phyloP scores from a whole-genome alignment of 2,113 vertebrate genomes.

The Tamias sibiricus region DNA sequence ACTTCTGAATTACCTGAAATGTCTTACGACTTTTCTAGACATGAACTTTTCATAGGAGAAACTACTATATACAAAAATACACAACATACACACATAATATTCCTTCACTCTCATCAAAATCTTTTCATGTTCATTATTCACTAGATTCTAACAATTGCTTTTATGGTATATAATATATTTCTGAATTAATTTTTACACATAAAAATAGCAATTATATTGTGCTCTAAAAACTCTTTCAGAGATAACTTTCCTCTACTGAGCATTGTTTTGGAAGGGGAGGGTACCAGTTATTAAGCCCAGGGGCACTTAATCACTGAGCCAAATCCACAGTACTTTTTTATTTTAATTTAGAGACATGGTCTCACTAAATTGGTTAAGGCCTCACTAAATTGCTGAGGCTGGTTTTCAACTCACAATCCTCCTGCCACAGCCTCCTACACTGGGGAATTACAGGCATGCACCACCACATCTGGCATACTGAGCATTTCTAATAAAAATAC shows the following conservation, averaged over 20 bases:
- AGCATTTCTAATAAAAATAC: not conserved
- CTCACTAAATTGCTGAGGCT: too few relatives aligned
- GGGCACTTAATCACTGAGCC: too few relatives aligned
- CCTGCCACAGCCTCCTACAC: too few relatives aligned
- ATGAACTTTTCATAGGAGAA: not conserved
- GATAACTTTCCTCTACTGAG: not conserved
- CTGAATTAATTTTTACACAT: not conserved
- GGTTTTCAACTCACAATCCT: too few relatives aligned
- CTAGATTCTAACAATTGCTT: not conserved
- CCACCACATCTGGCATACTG: too few relatives aligned
- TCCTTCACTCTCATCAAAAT: not conserved
- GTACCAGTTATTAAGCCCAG: too few relatives aligned
- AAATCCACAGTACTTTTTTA: too few relatives aligned
- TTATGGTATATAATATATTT: not conserved
- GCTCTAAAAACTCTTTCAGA: not conserved
- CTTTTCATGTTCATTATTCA: not conserved
- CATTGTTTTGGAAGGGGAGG: not conserved
- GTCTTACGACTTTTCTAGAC: not conserved
- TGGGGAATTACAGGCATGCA: too few relatives aligned
- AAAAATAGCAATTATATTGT: not conserved
- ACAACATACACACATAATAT: not conserved
- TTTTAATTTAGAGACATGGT: too few relatives aligned
- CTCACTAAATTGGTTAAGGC: too few relatives aligned
- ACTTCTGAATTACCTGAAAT: not conserved
- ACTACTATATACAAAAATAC: not conserved